Base-by-base conservation (phyloP, 2,797 vertebrate genomes). In the Macropodus opercularis region DNA sequence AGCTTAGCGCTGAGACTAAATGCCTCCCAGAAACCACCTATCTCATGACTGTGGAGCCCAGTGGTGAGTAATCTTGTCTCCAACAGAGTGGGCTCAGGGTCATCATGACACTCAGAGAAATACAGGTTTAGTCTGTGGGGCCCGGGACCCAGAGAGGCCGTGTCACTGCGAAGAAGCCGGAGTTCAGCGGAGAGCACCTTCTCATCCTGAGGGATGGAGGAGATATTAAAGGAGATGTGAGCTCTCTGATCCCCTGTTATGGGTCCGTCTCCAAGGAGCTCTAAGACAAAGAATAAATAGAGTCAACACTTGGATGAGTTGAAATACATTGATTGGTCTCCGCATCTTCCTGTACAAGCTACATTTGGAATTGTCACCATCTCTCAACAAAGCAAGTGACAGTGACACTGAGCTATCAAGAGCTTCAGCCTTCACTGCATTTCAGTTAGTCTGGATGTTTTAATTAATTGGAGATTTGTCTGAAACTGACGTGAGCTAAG, bases 161-260 rank as follows among this genome's bases (percentile, higher is more conserved):
- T 68, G 19, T 77, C 66, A 21, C 51, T 75, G 10, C 60, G 85
- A 32, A 89, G 86, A 50, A 94, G 85, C 11, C 93, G 92, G 2
- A 95, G 87, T 82, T 95, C 94, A 11, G 92, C 92, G 1, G 93
- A 94, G 15, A 92, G 80, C 71, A 95, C 77, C n/a, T 59, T 87
- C 86, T 95, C 94, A 63, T 93, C 91, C 24, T 79, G 64, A 21
- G 93, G 93, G 60, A 95, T 90, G 67, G 91, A 92, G 34, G 93
- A 93, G 50, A 95, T 83, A 52, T 95, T 94, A 79, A 95, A 95
- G 48, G 79, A 82, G 72, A 94, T 91, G 72, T 86, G 89, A 38
- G 90, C 64, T 58, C 41, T 77, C 32, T 2, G 64, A 66, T 83
- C 79, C 13, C 84, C 77, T 43, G 62, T 53, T 51, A 36, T 18